phyloP scores from a whole-genome alignment of 2,113 vertebrate species.

The Porphyrio hochstetteri region DNA sequence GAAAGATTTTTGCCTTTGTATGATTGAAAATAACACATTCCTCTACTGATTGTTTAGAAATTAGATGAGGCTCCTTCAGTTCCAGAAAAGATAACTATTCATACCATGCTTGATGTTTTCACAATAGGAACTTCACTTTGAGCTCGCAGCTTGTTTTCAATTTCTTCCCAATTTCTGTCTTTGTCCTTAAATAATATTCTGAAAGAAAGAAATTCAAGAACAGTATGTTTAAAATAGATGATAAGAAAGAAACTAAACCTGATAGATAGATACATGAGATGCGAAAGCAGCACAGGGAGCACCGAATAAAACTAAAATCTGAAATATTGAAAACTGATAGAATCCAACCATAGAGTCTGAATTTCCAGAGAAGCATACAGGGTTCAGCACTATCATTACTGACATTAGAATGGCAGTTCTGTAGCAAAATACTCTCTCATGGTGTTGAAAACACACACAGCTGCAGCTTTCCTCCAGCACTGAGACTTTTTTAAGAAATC shows the following conservation, averaged over 20 bases:
- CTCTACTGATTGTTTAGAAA: background rate
- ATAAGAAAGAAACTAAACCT: background rate
- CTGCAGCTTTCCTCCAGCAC: background rate
- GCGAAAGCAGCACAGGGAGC: background rate
- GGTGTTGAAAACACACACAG: background rate
- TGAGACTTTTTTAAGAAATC: background rate
- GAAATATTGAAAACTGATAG: background rate
- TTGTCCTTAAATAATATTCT: conserved; percentile 98
- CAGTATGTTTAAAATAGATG: background rate
- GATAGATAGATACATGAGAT: background rate
- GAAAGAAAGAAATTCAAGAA: conserved; percentile 51
- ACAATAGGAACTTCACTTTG: conserved; percentile 94
- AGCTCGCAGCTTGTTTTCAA: conserved; percentile 89
- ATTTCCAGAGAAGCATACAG: background rate
- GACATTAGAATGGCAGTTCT: background rate
- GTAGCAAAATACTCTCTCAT: background rate
- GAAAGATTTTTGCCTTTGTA: background rate
- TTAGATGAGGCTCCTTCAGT: background rate
- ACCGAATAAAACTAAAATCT: background rate
- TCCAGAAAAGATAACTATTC: background rate
- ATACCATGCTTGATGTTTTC: conserved; percentile 97
- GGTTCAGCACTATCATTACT: background rate
- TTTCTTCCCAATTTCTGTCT: conserved; percentile 97
- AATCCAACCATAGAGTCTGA: background rate
- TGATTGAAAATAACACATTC: background rate